A percentile compares a stretch with the other conserved stretches of the same genome.
phyloP scores from a whole-genome alignment of 2,113 vertebrate species.

The Lipophrys pholis region DNA sequence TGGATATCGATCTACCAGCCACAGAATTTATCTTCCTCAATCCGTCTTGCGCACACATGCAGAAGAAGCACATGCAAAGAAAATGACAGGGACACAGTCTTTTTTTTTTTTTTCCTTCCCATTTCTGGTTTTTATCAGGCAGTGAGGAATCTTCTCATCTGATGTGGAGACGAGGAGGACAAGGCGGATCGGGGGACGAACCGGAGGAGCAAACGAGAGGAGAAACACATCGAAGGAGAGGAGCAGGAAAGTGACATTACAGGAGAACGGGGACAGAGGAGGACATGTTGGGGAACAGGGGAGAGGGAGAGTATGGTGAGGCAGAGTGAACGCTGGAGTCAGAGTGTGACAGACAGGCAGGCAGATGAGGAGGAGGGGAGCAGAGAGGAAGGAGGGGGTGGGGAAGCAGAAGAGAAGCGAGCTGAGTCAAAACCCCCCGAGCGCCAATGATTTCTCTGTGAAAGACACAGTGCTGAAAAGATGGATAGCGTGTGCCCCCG shows the following conservation, averaged over 20 bases:
- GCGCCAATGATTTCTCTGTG: constrained; percentile 64
- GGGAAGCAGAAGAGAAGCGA: constrained; percentile 53
- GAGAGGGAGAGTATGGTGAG: neutral
- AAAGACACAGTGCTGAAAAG: constrained; percentile 73
- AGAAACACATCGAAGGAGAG: constrained; percentile 33
- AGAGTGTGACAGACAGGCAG: constrained; percentile 45
- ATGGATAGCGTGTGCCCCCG: constrained; percentile 60
- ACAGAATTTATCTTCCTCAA: constrained; percentile 20
- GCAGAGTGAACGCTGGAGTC: constrained; percentile 31
- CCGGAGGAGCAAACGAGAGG: constrained; percentile 10
- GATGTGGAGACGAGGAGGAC: constrained; percentile 12
- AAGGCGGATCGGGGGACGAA: neutral
- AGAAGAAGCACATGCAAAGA: neutral
- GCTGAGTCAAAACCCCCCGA: constrained; percentile 74
- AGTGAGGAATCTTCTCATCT: constrained; percentile 19
- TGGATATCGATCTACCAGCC: constrained; percentile 50
- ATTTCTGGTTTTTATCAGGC: neutral
- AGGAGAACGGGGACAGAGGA: constrained; percentile 30
- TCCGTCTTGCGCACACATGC: neutral
- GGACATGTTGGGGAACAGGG: constrained; percentile 23
- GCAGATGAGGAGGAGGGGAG: constrained; percentile 29
- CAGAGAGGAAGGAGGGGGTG: constrained; percentile 24
- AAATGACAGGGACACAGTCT: neutral
- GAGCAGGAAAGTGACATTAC: constrained; percentile 34
- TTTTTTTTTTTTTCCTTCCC: neutral